A percentile compares a stretch with the other conserved stretches of the same genome.
These are phyloP conservation scores for Eunapius fragilis DNA, from an alignment of 37 sponge, comb jelly and placozoan genomes.

Conservation along the genomic window DNA sequence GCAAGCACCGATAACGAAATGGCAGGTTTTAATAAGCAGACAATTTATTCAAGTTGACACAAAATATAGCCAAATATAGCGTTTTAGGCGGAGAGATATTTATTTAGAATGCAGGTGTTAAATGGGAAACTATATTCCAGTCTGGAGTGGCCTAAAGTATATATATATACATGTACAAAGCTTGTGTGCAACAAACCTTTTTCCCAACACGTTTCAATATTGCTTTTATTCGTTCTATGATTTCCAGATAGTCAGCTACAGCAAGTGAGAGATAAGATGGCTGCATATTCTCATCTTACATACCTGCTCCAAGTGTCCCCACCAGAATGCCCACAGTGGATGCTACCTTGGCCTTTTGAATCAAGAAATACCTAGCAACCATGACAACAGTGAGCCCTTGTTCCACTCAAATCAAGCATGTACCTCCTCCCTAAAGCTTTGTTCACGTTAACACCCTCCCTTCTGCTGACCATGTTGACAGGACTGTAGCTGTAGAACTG, in stretches of 20 bases:
- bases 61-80: no score
- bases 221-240: constrained; percentile 79
- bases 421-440: constrained; percentile 79
- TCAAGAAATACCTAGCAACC: constrained; percentile 72
- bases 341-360: constrained; percentile 90
- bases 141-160: no score
- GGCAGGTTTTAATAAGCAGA: no score
- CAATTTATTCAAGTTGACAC: no score
- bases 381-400: no score
- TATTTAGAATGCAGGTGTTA: no score
- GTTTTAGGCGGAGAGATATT: no score
- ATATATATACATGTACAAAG: no score
- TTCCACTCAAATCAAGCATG: no score
- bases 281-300: neutral
- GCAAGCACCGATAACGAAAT: no score
- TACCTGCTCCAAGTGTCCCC: constrained; percentile 91
- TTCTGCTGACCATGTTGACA: constrained; percentile 28
- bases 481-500: constrained; percentile 89
- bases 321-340: constrained; percentile 90
- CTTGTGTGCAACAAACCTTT: constrained; percentile 59
- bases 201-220: constrained; percentile 81
- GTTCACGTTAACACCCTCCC: constrained; percentile 74
- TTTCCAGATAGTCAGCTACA: constrained; percentile 74
- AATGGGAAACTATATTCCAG: no score
- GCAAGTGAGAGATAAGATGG: neutral